phyloP scores from a whole-genome alignment of 1,140 invertebrate species.

The Lamellibrachia luymesi region DNA sequence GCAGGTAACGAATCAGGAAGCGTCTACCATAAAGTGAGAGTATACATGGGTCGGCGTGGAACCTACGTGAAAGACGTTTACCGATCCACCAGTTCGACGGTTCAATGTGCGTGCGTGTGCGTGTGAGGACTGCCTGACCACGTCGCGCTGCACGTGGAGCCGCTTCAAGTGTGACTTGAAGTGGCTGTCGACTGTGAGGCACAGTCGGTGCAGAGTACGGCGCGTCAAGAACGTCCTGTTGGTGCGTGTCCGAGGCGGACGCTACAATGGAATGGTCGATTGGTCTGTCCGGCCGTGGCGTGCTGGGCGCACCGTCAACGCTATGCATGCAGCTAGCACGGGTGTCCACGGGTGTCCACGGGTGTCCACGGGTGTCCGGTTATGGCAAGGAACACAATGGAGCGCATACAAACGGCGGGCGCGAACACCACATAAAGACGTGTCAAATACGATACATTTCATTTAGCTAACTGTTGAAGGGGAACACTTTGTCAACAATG shows the following conservation, averaged over 20 bases:
- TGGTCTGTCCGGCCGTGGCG: neutral
- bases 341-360: too few species aligned
- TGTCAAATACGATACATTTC: slow-evolving; percentile 5
- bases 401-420: neutral
- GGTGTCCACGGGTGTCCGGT: neutral
- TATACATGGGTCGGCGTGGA: neutral
- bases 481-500: neutral
- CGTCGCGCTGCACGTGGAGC: neutral
- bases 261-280: neutral
- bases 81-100: neutral
- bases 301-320: neutral
- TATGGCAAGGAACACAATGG: neutral
- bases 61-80: neutral
- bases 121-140: neutral
- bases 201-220: neutral
- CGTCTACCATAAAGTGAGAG: neutral
- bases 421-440: neutral
- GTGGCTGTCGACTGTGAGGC: neutral
- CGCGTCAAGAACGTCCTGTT: neutral
- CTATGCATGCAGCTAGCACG: neutral
- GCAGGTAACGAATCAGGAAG: neutral
- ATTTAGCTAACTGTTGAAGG: neutral
- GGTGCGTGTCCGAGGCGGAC: neutral
- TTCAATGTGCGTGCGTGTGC: neutral
- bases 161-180: neutral